Conservation (phyloP, 2,113 vertebrate species). For the Dicrurus megarhynchus region DNA sequence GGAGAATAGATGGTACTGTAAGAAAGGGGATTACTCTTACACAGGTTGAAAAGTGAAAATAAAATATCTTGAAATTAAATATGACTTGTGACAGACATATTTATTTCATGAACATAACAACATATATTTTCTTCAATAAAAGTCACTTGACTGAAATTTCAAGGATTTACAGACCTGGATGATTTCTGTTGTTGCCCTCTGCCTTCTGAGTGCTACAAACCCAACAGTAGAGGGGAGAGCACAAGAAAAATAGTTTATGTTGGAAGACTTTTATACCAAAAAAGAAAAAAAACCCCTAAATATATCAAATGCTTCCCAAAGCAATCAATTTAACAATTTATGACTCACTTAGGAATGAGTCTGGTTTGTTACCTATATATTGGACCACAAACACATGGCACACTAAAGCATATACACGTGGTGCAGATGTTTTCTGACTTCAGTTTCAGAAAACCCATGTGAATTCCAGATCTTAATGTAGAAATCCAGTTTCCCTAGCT, state of each 20-base stretch:
- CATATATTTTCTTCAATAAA: neutral
- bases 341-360: neutral
- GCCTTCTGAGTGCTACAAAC: neutral
- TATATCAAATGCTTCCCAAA: neutral
- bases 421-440: neutral
- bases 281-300: neutral
- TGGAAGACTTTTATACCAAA: neutral
- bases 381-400: neutral
- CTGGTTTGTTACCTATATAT: neutral
- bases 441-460: neutral
- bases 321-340: neutral
- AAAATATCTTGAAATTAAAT: neutral
- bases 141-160: neutral
- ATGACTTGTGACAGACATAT: neutral
- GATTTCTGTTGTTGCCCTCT: neutral
- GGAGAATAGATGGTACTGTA: neutral
- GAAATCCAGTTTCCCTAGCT: neutral
- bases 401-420: fast-evolving
- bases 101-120: neutral
- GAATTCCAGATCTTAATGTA: neutral
- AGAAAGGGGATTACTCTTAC: neutral
- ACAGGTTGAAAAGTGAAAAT: neutral
- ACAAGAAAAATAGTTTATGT: neutral
- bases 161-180: neutral
- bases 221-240: neutral